Conservation (phyloP, 2,888 invertebrate genomes). For the Nomada fucata region DNA sequence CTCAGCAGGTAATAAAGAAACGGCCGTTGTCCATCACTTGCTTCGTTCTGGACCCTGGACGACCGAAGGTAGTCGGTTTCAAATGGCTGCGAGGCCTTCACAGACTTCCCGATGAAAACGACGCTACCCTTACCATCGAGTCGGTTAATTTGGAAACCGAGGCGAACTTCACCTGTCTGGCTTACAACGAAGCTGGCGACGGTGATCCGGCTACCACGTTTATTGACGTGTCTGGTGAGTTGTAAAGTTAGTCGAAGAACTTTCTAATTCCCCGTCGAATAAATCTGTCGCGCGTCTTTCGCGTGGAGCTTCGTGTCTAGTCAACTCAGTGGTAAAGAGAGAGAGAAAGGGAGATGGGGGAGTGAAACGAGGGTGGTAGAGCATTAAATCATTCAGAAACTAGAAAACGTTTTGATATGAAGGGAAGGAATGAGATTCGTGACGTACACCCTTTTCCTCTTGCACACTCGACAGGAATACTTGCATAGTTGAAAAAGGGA, state of each 20-base stretch:
- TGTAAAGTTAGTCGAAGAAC: slow-evolving; percentile 66
- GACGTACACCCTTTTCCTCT: too few relatives aligned
- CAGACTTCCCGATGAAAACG: slow-evolving; percentile 90
- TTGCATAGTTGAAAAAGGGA: too few relatives aligned
- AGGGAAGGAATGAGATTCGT: not conserved
- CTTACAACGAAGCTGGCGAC: slow-evolving; percentile 93
- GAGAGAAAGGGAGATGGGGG: too few relatives aligned
- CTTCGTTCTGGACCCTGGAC: slow-evolving; percentile 92
- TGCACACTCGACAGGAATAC: too few relatives aligned
- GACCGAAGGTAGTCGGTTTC: slow-evolving; percentile 90
- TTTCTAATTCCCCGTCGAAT: slow-evolving; percentile 30
- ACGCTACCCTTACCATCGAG: slow-evolving; percentile 91
- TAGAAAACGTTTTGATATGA: not conserved
- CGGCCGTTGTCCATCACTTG: slow-evolving; percentile 93
- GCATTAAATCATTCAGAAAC: slow-evolving; percentile 3
- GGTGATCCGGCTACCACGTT: slow-evolving; percentile 89
- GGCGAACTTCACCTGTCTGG: slow-evolving; percentile 95
- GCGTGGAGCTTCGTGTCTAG: not conserved
- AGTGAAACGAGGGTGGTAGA: not conserved
- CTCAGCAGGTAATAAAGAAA: slow-evolving; percentile 92
- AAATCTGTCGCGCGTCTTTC: slow-evolving; percentile 29
- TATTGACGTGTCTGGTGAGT: slow-evolving; percentile 89
- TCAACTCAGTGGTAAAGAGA: too few relatives aligned
- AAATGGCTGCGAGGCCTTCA: slow-evolving; percentile 93
- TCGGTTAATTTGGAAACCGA: slow-evolving; percentile 94